Conservation (phyloP, 2,888 invertebrate species). For the Drosophila ezoana region DNA sequence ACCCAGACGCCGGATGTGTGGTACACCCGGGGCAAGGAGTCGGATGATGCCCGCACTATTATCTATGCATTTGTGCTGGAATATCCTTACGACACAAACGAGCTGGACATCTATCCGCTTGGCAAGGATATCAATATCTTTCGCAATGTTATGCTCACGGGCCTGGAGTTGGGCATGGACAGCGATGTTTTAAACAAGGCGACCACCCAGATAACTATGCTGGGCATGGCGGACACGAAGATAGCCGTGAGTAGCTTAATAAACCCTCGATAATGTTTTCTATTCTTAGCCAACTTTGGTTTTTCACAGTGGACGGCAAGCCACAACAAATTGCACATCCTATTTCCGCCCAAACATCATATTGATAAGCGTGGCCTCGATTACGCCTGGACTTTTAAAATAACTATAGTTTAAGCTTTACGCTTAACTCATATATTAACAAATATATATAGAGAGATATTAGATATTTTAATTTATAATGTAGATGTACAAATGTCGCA, state of each 20-base stretch:
- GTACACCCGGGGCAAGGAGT: conserved; percentile 87
- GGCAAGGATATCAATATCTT: conserved; percentile 51
- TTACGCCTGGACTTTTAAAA: conserved; percentile 84
- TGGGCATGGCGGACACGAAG: conserved; percentile 85
- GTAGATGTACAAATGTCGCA: background rate
- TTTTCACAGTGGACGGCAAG: conserved; percentile 74
- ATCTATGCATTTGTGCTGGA: conserved; percentile 89
- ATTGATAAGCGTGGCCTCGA: conserved; percentile 81
- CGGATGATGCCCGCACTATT: conserved; percentile 64
- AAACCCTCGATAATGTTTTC: fast-evolving
- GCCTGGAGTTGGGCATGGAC: conserved; percentile 54
- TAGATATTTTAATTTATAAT: background rate
- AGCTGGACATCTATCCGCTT: conserved; percentile 86
- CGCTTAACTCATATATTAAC: background rate
- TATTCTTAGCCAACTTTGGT: conserved; percentile 44
- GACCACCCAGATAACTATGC: conserved; percentile 80
- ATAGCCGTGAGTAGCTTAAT: conserved; percentile 61
- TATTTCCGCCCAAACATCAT: conserved; percentile 82
- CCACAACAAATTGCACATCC: conserved; percentile 71
- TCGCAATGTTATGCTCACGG: conserved; percentile 60
- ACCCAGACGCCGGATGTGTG: conserved; percentile 89
- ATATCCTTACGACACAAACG: conserved; percentile 88
- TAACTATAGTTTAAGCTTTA: conserved; percentile 64
- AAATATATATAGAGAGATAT: background rate
- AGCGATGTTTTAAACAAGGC: conserved; percentile 40